These are phyloP conservation scores for Cyprinodon diabolis DNA, from an alignment of 2,797 vertebrate genomes.

Conservation along the genomic window DNA sequence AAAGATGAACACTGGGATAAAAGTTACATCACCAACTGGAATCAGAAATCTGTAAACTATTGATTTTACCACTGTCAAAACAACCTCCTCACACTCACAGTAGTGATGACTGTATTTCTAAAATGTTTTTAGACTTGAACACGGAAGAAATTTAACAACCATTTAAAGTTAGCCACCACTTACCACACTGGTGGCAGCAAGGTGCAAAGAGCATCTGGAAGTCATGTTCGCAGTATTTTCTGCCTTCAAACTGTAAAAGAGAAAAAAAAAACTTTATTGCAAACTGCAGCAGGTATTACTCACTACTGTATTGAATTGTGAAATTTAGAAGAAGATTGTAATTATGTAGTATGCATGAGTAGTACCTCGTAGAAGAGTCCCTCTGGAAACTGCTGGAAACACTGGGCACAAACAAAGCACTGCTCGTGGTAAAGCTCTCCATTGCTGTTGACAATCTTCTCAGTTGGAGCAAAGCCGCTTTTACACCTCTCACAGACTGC, in stretches of 20 bases:
- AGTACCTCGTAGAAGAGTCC: constrained; percentile 97
- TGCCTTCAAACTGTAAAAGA: constrained; percentile 89
- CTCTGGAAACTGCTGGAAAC: constrained; percentile 97
- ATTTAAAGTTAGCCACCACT: constrained; percentile 60
- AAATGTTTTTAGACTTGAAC: neutral
- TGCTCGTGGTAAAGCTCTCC: constrained; percentile 97
- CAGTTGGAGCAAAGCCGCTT: constrained; percentile 88
- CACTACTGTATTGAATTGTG: neutral
- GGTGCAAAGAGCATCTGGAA: constrained; percentile 99
- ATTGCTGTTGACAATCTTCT: constrained; percentile 97
- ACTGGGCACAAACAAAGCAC: constrained; percentile 98
- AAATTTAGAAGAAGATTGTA: neutral
- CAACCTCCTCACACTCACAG: too few species aligned
- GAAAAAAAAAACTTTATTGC: too few species aligned
- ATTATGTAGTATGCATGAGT: neutral
- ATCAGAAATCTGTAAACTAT: neutral
- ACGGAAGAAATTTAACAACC: neutral
- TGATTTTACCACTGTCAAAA: neutral
- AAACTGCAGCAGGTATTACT: neutral
- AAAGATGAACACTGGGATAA: too few species aligned
- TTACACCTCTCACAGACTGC: constrained; percentile 94
- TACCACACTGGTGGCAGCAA: constrained; percentile 98
- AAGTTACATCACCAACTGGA: neutral
- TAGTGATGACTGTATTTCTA: neutral
- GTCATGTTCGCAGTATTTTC: constrained; percentile 98